Evolutionary conservation across 1,140 invertebrate genomes (phyloP).

Genomic region (Adoxophyes honmai): DNA sequence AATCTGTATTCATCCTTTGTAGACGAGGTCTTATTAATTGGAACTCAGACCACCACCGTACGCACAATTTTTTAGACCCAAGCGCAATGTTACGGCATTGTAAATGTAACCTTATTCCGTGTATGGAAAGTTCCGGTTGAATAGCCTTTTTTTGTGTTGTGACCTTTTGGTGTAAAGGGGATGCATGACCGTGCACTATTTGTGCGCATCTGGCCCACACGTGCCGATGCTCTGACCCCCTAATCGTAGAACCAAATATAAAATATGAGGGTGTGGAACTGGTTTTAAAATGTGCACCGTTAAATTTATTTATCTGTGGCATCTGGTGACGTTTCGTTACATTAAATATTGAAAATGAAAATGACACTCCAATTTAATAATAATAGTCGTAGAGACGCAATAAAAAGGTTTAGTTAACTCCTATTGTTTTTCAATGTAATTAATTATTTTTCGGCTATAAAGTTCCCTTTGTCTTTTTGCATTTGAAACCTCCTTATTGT

Average conservation of each 20-base stretch:
- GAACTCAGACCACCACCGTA: neutral
- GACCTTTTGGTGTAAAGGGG: neutral
- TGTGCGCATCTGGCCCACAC: conserved; percentile 49
- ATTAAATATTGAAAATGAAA: too few relatives aligned
- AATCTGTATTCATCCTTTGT: neutral
- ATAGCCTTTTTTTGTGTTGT: too few relatives aligned
- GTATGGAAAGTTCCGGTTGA: neutral
- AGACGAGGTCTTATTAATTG: conserved; percentile 1
- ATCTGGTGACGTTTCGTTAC: neutral
- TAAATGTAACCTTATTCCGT: neutral
- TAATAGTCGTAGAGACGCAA: too few relatives aligned
- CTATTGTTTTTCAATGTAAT: too few relatives aligned
- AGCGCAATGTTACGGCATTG: neutral
- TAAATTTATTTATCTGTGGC: neutral
- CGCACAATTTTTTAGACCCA: too few relatives aligned
- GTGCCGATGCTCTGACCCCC: conserved; percentile 34
- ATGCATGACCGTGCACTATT: neutral
- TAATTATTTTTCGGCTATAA: too few relatives aligned
- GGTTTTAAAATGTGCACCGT: neutral
- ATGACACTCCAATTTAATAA: too few relatives aligned
- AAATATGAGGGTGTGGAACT: conserved; percentile 3
- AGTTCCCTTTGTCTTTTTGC: too few relatives aligned
- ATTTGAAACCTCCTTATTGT: too few relatives aligned
- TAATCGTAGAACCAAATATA: conserved; percentile 17
- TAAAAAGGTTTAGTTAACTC: too few relatives aligned